Evolutionary conservation across 1,140 invertebrate species (phyloP), one percentile per base, ranked within the genome.

Genomic region (Eupristina koningsbergeri): DNA sequence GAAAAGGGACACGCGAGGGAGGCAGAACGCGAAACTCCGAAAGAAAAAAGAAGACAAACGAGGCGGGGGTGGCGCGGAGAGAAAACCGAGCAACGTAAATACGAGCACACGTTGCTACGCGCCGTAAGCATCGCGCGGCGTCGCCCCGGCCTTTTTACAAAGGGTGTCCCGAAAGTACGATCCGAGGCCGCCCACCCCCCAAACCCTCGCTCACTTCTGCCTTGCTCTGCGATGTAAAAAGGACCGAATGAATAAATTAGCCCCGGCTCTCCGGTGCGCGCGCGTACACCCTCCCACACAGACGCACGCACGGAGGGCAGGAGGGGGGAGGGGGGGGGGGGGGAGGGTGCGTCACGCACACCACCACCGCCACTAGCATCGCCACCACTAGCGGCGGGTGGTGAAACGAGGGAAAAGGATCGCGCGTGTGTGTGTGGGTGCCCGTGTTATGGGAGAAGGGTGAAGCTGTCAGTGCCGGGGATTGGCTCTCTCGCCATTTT

Each of bases 181-280:
- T 86, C 58, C 63, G 88, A 88, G 88, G 88, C 87, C 89, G 85
- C 88, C 84, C 86, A 86, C 58, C 73, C 53, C n/a, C 63, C 73
- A 39, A 34, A 19, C 26, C 53, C 81, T 36, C 7, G 41, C 81
- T 74, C 75, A 45, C 75, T 71, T 50, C 67, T 71, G 29, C 74
- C 53, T 36, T 81, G 47, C 45, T 80, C 83, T 84, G 47, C 86
- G 86, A 83, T 89, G 88, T 89, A 91, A 90, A 91, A 89, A 90
- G 90, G 89, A 90, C 88, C 90, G 89, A 91, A 91, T 91, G 90
- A 91, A 91, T 91, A 91, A 91, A 91, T 91, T 91, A 91, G 90
- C 87, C 89, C 69, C 80, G 45, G 71, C 73, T 74, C 80, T 81
- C 80, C 63, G 5, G 67, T 47, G 29, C 29, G 41, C 53, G 58